Conservation (phyloP, 1,140 invertebrate genomes). For the Drosophila baimaii region DNA sequence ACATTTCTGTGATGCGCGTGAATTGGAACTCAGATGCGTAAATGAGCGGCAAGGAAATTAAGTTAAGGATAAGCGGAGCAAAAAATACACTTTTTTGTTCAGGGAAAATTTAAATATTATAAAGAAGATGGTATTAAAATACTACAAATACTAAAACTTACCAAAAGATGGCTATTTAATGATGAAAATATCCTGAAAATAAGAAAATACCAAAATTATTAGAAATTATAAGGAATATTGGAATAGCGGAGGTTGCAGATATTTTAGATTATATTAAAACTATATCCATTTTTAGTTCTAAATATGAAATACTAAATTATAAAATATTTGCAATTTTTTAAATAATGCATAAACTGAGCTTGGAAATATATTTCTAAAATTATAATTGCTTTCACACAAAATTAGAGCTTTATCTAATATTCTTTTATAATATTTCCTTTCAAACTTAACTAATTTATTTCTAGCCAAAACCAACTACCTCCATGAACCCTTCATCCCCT, state of each 20-base stretch:
- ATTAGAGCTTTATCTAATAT: too few relatives aligned
- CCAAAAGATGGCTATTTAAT: background rate
- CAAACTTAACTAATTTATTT: background rate
- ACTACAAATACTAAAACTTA: background rate
- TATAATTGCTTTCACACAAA: background rate
- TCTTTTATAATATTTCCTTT: background rate
- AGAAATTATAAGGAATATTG: background rate
- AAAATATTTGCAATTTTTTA: too few relatives aligned
- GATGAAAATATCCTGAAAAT: background rate
- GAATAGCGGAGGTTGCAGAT: background rate
- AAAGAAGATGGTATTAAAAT: background rate
- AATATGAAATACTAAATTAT: too few relatives aligned
- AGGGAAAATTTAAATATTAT: background rate
- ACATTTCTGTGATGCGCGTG: conserved; percentile 75
- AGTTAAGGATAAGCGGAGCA: background rate
- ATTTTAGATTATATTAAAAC: background rate
- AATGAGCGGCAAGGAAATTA: conserved; percentile 28
- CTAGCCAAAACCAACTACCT: too few relatives aligned
- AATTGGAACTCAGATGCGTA: conserved; percentile 61
- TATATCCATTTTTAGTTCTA: too few relatives aligned
- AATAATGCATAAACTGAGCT: too few relatives aligned
- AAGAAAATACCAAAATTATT: background rate
- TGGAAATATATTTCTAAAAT: background rate
- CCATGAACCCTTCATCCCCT: background rate
- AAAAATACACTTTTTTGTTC: conserved; percentile 5